These are phyloP conservation scores for Tokudaia tokunoshimensis DNA, from an alignment of 2,797 vertebrate species.

Conservation along the genomic window DNA sequence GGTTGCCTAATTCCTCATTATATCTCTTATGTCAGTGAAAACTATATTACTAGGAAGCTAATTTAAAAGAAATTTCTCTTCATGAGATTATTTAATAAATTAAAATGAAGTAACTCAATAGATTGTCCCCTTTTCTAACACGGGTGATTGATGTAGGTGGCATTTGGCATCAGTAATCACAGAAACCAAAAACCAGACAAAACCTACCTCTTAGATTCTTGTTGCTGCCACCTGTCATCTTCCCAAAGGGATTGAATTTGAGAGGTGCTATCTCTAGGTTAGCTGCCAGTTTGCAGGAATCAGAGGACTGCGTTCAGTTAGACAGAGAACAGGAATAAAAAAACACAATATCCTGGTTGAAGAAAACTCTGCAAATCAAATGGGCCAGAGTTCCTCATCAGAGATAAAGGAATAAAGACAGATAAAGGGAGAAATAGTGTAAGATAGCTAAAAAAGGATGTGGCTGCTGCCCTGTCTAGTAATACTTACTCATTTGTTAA, in stretches of 20 bases:
- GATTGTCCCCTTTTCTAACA: not conserved
- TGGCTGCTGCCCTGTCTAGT: not conserved
- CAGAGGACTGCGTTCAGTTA: not conserved
- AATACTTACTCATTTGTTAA: not conserved
- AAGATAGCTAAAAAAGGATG: not conserved
- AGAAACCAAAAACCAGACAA: not conserved
- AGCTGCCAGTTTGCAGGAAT: not conserved
- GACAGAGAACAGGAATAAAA: not conserved
- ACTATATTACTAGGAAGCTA: not conserved
- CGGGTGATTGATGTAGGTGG: not conserved
- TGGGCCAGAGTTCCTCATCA: not conserved
- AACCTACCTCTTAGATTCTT: not conserved
- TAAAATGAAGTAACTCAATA: conserved; percentile 18
- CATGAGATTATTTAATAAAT: conserved; percentile 22
- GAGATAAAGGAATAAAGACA: conserved; percentile 5
- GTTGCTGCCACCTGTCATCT: not conserved
- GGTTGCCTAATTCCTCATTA: not conserved
- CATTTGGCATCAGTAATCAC: not conserved
- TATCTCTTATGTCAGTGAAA: not conserved
- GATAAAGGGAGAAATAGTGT: not conserved
- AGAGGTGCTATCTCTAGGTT: not conserved
- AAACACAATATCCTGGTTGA: not conserved
- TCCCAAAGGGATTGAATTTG: not conserved
- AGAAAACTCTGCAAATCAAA: not conserved
- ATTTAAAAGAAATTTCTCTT: not conserved